Conservation (phyloP, 2,888 invertebrate species). For the Aethes cnicana region DNA sequence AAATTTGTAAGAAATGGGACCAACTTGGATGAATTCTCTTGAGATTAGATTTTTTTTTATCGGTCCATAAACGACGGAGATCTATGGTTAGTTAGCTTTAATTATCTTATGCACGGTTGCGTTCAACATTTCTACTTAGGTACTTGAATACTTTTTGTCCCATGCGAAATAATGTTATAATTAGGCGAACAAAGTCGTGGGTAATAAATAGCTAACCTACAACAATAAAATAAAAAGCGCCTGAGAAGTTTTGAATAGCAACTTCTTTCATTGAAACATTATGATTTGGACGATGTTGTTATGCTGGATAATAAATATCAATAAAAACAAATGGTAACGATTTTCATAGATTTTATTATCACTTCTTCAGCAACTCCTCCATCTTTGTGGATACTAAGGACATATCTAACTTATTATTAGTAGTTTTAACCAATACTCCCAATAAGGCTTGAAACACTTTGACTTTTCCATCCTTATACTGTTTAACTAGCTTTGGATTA, state of each 20-base stretch:
- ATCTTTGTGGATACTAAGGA: slow-evolving; percentile 82
- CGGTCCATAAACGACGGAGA: no score
- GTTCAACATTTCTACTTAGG: no score
- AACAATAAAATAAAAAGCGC: neutral
- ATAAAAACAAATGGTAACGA: neutral
- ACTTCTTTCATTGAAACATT: no score
- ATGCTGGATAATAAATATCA: slow-evolving; percentile 1
- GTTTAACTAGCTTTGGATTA: slow-evolving; percentile 85
- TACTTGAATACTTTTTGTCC: no score
- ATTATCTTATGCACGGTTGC: no score
- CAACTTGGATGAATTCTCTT: no score
- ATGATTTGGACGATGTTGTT: no score
- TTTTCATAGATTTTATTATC: slow-evolving; percentile 41
- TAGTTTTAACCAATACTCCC: slow-evolving; percentile 82
- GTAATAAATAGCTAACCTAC: neutral
- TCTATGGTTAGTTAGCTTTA: no score
- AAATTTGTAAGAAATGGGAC: no score
- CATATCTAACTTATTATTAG: slow-evolving; percentile 87
- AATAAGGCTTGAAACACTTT: slow-evolving; percentile 86
- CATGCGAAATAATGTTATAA: no score
- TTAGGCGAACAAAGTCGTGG: neutral
- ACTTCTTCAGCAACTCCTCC: slow-evolving; percentile 82
- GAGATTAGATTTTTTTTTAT: no score
- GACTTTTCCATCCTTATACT: slow-evolving; percentile 86
- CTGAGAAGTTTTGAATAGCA: no score